Conservation (phyloP, 1,140 invertebrate genomes). For the Anthonomus grandis region DNA sequence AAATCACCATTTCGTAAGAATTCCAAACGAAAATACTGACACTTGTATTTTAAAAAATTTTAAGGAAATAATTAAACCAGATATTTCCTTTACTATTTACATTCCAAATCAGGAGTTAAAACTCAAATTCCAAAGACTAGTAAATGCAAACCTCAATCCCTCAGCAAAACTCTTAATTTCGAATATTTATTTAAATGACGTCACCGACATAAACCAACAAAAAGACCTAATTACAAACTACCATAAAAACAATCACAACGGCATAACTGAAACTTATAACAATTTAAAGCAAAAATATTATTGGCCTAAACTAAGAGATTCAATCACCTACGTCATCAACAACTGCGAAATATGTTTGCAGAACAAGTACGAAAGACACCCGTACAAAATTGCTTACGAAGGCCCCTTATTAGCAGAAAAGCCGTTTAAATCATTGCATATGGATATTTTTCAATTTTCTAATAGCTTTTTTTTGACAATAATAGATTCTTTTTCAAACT, state of each 20-base stretch:
- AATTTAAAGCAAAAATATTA: no score
- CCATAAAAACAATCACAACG: no score
- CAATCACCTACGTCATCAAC: no score
- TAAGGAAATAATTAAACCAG: slow-evolving; percentile 14
- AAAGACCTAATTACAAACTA: no score
- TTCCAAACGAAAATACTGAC: neutral
- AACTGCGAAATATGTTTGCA: no score
- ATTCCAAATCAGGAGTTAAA: slow-evolving; percentile 7
- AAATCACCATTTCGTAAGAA: slow-evolving; percentile 10
- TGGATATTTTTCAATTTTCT: slow-evolving; percentile 34
- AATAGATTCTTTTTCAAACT: slow-evolving; percentile 31
- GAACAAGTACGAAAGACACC: no score
- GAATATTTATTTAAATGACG: slow-evolving; percentile 26
- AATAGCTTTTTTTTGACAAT: slow-evolving; percentile 33
- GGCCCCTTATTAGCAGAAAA: no score
- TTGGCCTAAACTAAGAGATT: no score
- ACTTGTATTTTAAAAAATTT: neutral
- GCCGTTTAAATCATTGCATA: slow-evolving; percentile 37
- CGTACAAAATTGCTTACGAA: no score
- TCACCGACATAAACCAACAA: no score
- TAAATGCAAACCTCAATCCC: neutral
- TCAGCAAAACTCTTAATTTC: neutral
- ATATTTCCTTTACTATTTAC: slow-evolving; percentile 9
- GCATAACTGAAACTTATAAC: no score
- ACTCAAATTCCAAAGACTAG: slow-evolving; percentile 13